Percentiles rank a stretch among this genome's conserved stretches.
phyloP scores from a whole-genome alignment of 2,113 vertebrate species.

The Fulmarus glacialis region DNA sequence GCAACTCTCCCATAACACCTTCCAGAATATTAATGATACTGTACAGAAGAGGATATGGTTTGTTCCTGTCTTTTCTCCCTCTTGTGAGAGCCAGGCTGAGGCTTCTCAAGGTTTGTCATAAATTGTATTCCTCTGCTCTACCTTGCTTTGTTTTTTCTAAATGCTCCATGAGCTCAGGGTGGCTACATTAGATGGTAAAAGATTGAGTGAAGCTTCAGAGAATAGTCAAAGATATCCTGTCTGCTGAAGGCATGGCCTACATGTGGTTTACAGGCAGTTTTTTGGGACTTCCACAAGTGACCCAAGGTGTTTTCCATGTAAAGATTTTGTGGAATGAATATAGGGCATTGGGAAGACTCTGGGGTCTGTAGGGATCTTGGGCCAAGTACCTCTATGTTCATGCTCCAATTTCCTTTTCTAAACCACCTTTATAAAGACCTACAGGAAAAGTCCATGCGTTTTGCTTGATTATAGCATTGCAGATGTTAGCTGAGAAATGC shows the following conservation, averaged over 20 bases:
- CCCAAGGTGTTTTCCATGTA: background rate
- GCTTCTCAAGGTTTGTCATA: background rate
- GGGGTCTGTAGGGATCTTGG: background rate
- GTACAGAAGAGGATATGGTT: background rate
- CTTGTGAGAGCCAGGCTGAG: background rate
- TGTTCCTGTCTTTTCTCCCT: background rate
- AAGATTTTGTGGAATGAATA: background rate
- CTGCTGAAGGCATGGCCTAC: background rate
- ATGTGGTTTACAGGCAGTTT: too few species aligned
- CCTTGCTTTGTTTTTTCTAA: background rate
- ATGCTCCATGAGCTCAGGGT: background rate
- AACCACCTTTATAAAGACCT: background rate
- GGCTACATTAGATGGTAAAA: background rate
- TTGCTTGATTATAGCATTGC: background rate
- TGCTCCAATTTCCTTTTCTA: background rate
- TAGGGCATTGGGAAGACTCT: background rate
- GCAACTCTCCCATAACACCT: background rate
- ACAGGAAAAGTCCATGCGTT: background rate
- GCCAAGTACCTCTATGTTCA: fast-evolving
- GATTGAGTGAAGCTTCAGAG: background rate
- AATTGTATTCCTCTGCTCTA: background rate
- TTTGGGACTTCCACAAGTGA: background rate
- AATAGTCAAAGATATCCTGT: background rate
- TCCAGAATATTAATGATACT: background rate
- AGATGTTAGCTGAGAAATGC: background rate